These are phyloP conservation scores for Volucella bombylans DNA, from an alignment of 2,888 invertebrate species.

Conservation along the genomic window DNA sequence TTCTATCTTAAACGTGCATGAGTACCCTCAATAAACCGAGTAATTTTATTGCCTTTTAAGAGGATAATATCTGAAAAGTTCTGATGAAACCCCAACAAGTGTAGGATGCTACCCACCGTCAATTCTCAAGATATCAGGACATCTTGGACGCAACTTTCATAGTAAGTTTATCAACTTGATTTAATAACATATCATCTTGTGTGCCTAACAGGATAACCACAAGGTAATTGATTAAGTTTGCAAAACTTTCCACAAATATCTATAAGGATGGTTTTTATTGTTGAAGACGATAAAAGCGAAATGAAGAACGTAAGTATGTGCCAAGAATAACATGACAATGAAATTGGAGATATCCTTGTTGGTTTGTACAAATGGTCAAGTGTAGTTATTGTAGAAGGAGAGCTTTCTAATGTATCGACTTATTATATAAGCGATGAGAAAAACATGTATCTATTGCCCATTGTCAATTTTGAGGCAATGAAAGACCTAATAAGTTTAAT, in stretches of 20 bases:
- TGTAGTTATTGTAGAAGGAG: no score
- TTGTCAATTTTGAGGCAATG: no score
- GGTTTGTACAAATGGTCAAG: no score
- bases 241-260: slow-evolving; percentile 42
- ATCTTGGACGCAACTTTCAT: background rate
- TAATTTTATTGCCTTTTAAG: slow-evolving; percentile 2
- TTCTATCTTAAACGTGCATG: no score
- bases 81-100: background rate
- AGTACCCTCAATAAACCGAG: no score
- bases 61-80: slow-evolving; percentile 23
- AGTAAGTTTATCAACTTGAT: slow-evolving; percentile 38
- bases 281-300: background rate
- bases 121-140: background rate
- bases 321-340: background rate
- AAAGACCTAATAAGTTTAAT: no score
- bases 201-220: slow-evolving; percentile 54
- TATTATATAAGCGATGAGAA: no score
- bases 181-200: slow-evolving; percentile 43
- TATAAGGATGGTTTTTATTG: background rate
- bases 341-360: no score
- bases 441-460: no score
- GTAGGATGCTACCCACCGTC: background rate
- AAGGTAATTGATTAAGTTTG: slow-evolving; percentile 60
- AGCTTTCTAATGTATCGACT: no score
- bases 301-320: background rate